Evolutionary conservation across 1,140 invertebrate species (phyloP).

Genomic region (Calliphora vicina): DNA sequence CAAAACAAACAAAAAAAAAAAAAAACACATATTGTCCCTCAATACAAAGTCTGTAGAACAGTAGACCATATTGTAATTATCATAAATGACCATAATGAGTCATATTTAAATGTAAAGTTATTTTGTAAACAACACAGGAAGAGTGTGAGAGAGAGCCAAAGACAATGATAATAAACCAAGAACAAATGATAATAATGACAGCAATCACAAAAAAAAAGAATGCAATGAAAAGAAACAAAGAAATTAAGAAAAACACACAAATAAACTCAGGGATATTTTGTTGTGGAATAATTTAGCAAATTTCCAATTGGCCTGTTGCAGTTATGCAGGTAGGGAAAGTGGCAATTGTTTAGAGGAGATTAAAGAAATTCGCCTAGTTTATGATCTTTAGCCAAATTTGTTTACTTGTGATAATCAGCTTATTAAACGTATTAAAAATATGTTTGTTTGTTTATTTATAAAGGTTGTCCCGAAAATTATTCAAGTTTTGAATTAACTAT

Average conservation of each 20-base stretch:
- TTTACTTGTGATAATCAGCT: no score
- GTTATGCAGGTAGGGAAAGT: no score
- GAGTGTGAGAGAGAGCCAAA: background rate
- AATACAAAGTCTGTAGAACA: no score
- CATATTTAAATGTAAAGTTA: background rate
- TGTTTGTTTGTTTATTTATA: no score
- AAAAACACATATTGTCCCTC: no score
- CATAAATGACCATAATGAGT: slow-evolving; percentile 1
- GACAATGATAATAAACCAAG: background rate
- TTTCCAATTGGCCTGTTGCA: background rate
- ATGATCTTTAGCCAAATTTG: no score
- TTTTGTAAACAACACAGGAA: background rate
- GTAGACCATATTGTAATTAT: background rate
- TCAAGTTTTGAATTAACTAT: no score
- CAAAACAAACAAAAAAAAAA: no score
- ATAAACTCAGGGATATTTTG: background rate
- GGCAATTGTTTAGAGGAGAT: no score
- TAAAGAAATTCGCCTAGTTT: no score
- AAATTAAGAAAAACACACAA: background rate
- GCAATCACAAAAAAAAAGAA: background rate
- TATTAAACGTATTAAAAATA: no score
- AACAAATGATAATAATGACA: background rate
- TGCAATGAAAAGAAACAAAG: background rate
- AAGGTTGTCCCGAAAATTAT: no score
- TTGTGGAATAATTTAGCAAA: background rate